Percentiles rank a stretch among this genome's conserved stretches.
phyloP scores from a whole-genome alignment of 2,888 invertebrate species.

The Andrena hattorfiana region DNA sequence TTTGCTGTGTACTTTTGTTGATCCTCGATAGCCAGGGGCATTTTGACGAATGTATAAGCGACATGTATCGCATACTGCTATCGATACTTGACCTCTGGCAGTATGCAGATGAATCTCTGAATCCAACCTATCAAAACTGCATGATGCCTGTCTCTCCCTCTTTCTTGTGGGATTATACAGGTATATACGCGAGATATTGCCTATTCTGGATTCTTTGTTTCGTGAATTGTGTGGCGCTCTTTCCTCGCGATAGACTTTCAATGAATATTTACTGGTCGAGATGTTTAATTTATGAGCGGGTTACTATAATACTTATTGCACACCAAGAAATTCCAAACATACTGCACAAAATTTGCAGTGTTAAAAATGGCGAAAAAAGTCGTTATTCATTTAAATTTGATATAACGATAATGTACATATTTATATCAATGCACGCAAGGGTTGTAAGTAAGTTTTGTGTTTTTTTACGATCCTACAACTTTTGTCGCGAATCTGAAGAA shows the following conservation, averaged over 20 bases:
- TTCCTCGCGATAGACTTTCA: background rate
- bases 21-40: constrained; percentile 44
- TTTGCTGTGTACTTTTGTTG: constrained; percentile 55
- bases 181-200: background rate
- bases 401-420: too few relatives aligned
- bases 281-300: background rate
- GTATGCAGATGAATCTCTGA: constrained; percentile 17
- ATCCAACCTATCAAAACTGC: constrained; percentile 20
- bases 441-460: too few relatives aligned
- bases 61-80: constrained; percentile 27
- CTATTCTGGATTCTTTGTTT: background rate
- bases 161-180: background rate
- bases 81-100: constrained; percentile 40
- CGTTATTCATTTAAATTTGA: too few relatives aligned
- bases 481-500: too few relatives aligned
- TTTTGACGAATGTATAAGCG: constrained; percentile 43
- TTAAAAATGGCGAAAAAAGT: too few relatives aligned
- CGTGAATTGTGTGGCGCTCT: background rate
- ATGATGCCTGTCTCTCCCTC: background rate
- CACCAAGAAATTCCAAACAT: too few relatives aligned
- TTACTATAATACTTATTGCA: too few relatives aligned
- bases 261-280: background rate
- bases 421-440: too few relatives aligned
- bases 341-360: too few relatives aligned
- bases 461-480: too few relatives aligned